phyloP scores from a whole-genome alignment of 1,140 invertebrate genomes.

The Anastatus disparis region DNA sequence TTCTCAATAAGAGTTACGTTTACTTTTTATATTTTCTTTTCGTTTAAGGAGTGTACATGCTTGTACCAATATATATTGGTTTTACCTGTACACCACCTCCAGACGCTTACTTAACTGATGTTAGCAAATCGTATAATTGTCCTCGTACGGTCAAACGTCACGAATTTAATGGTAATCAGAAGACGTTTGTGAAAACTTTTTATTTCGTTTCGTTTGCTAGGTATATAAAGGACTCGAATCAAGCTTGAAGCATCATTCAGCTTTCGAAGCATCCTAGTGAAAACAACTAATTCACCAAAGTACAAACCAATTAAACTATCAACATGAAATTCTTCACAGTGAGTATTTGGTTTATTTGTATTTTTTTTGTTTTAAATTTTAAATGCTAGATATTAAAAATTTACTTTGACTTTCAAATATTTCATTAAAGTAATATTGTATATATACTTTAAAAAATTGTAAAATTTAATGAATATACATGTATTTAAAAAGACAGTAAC shows the following conservation, averaged over 20 bases:
- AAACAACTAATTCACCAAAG: neutral
- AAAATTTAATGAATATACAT: too few relatives aligned
- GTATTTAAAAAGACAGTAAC: too few relatives aligned
- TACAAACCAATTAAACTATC: constrained; percentile 7
- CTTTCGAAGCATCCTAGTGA: constrained; percentile 22
- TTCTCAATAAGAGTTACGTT: too few relatives aligned
- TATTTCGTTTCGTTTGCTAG: constrained; percentile 6
- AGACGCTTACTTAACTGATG: neutral
- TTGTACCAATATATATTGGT: constrained; percentile 17
- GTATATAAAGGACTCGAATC: constrained; percentile 18
- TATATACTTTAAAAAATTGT: too few relatives aligned
- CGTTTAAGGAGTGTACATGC: too few relatives aligned
- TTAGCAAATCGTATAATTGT: constrained; percentile 35
- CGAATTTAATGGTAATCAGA: constrained; percentile 33
- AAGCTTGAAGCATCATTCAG: constrained; percentile 35
- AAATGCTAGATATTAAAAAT: too few relatives aligned
- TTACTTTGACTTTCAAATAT: too few relatives aligned
- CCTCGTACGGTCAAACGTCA: constrained; percentile 18
- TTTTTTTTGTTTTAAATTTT: too few relatives aligned
- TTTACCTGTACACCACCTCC: constrained; percentile 15
- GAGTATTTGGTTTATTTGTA: too few relatives aligned
- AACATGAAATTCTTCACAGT: constrained; percentile 38
- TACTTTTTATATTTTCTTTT: too few relatives aligned
- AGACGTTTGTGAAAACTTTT: too few relatives aligned
- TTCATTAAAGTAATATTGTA: too few relatives aligned